phyloP scores from a whole-genome alignment of 2,797 vertebrate species.

The Acanthurus lineatus region DNA sequence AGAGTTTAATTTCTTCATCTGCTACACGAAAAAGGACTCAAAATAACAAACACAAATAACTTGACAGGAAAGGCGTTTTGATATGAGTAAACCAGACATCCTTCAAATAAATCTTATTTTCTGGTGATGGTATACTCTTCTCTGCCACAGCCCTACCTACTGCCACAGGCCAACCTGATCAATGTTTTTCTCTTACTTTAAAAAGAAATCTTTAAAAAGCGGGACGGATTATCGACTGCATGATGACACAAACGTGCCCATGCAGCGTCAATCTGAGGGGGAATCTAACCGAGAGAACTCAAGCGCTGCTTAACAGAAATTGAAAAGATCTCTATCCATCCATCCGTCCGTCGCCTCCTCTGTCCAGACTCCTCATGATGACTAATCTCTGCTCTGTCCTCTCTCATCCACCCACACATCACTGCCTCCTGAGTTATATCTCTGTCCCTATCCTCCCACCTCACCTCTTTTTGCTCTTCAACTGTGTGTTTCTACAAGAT shows the following conservation, averaged over 20 bases:
- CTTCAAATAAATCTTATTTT: too few species aligned
- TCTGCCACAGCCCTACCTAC: too few species aligned
- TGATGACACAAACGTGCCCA: conserved; percentile 13
- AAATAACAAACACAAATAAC: too few species aligned
- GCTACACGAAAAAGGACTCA: too few species aligned
- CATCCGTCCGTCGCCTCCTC: not conserved
- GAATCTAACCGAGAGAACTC: conserved; percentile 32
- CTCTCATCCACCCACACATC: conserved; percentile 30
- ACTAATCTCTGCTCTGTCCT: conserved; percentile 52
- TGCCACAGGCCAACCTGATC: not conserved
- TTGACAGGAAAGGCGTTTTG: too few species aligned
- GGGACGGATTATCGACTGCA: conserved; percentile 22
- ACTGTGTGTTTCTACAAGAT: not conserved
- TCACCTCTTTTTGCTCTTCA: not conserved
- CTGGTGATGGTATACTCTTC: too few species aligned
- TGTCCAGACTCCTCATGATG: conserved; percentile 44
- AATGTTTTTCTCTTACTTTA: too few species aligned
- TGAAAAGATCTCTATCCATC: conserved; percentile 5
- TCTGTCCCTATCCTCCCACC: not conserved
- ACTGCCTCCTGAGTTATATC: not conserved
- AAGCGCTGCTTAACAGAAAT: conserved; percentile 40
- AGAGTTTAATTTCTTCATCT: too few species aligned
- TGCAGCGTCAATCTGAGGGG: conserved; percentile 21
- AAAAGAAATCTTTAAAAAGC: conserved; percentile 7
- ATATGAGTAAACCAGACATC: too few species aligned